These are phyloP conservation scores for Chrysaora quinquecirrha DNA, from an alignment of 30 jellyfish, hydroid and myxozoan species.

Conservation along the genomic window DNA sequence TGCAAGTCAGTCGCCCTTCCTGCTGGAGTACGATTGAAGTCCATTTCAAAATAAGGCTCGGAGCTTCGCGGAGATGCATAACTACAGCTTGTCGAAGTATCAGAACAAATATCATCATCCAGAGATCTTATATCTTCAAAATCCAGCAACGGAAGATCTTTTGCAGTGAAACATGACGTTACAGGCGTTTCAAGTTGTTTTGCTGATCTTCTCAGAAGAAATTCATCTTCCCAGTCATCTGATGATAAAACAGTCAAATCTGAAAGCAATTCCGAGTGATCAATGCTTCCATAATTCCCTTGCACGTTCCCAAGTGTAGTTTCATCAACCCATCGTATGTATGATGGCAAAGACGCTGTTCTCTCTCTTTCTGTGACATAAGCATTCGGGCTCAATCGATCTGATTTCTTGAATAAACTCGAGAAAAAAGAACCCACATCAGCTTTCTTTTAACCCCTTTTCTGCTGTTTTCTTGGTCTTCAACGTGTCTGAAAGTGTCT, in stretches of 20 bases:
- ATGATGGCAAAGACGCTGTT: conserved; percentile 27
- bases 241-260: conserved; percentile 1
- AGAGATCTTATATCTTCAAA: conserved; percentile 26
- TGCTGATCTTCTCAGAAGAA: background rate
- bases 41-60: conserved; percentile 25
- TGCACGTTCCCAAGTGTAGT: background rate
- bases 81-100: conserved; percentile 20
- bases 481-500: conserved; percentile 26
- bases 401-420: background rate
- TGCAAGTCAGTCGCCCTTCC: background rate
- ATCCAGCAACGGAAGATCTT: conserved; percentile 44
- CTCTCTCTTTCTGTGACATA: conserved; percentile 13
- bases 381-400: background rate
- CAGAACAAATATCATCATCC: conserved; percentile 23
- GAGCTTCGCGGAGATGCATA: conserved; percentile 19
- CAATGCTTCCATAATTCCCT: background rate
- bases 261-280: conserved; percentile 11
- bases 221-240: conserved; percentile 27
- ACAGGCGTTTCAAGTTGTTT: conserved; percentile 16
- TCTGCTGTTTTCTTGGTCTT: background rate
- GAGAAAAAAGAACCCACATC: background rate
- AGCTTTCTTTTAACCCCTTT: background rate
- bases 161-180: conserved; percentile 43
- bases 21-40: background rate
- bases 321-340: background rate